Conservation (phyloP, 2,888 invertebrate species). For the Beris morrisii region DNA sequence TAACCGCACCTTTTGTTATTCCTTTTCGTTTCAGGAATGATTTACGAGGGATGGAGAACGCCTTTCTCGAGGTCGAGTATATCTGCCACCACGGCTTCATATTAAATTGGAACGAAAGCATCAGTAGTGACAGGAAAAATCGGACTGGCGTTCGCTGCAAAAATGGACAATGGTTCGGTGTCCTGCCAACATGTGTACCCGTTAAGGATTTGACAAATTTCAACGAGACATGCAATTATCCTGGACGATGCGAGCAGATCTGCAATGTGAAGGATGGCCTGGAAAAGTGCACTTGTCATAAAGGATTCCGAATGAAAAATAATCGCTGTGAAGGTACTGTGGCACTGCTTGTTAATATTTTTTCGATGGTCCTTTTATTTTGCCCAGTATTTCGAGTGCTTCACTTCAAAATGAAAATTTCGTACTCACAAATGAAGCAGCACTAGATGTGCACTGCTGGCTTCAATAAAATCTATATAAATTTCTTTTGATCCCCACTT, state of each 20-base stretch:
- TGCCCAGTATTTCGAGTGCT: no score
- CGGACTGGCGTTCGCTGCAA: constrained; percentile 39
- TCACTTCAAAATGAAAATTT: no score
- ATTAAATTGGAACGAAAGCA: constrained; percentile 26
- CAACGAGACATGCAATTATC: constrained; percentile 36
- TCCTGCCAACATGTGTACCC: constrained; percentile 36
- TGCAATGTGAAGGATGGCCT: constrained; percentile 42
- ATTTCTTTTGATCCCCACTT: no score
- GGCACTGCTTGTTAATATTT: neutral
- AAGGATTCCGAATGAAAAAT: constrained; percentile 54
- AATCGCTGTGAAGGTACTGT: constrained; percentile 40
- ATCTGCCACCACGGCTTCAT: constrained; percentile 40
- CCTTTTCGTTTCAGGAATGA: constrained; percentile 38
- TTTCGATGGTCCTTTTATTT: no score
- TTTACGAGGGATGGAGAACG: constrained; percentile 33
- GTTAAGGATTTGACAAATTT: constrained; percentile 29
- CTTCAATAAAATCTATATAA: no score
- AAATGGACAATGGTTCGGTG: constrained; percentile 40
- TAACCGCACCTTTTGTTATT: constrained; percentile 5
- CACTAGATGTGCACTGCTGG: no score
- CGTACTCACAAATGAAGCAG: no score
- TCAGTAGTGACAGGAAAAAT: constrained; percentile 19
- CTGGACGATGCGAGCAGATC: constrained; percentile 39
- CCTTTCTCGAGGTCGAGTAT: constrained; percentile 42
- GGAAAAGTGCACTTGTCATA: constrained; percentile 57